Base-by-base conservation (phyloP, 2,888 invertebrate genomes). In the Caenorhabditis macrosperma region DNA sequence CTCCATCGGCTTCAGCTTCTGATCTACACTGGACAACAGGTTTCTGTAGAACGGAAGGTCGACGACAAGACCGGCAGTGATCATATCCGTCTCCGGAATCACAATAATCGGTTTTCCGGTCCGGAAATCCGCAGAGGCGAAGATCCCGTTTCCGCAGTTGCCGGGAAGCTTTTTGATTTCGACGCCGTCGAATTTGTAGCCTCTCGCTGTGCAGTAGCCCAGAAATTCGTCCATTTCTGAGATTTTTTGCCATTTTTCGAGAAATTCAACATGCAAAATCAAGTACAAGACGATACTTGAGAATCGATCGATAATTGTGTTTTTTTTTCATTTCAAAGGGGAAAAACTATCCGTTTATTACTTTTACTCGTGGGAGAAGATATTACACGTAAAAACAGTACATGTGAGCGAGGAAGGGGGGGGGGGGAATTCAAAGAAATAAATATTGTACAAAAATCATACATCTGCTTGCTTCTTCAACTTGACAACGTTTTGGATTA, bases 1-100 rank as follows among this genome's bases (percentile, higher is more conserved):
- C 41, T 88, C 87, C 68, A 86, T 84, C 7, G 88, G 86, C 3
- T 81, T 85, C 55, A 85, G 63, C n/a, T 64, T 63, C 17, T 72
- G 63, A 1, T 72, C 66, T 1, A 67, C 44, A 9, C 48, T 52
- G 15, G 83, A 79, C 20, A 88, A 26, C 10, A 88, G 57, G 15
- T 76, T 69, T 15, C 74, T 57, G 71, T 88, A 89, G 60, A 78
- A 72, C 9, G 81, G 81, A 41, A 85, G 82, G 38, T 83, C 85
- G 0, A 83, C 82, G 2, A 87, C 82, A 17, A 75, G 59, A 5
- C 80, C 84, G 10, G 84, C 83, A 15, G 78, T 85, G 22, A 86
- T 76, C 78, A 86, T 79, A 35, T 79, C 76, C 9, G 61, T 57
- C 9, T 82, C 81, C 3, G 83, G 82, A 17, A 85, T 50, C 7